Conservation (phyloP, 2,797 vertebrate species). For the Amniataba percoides region DNA sequence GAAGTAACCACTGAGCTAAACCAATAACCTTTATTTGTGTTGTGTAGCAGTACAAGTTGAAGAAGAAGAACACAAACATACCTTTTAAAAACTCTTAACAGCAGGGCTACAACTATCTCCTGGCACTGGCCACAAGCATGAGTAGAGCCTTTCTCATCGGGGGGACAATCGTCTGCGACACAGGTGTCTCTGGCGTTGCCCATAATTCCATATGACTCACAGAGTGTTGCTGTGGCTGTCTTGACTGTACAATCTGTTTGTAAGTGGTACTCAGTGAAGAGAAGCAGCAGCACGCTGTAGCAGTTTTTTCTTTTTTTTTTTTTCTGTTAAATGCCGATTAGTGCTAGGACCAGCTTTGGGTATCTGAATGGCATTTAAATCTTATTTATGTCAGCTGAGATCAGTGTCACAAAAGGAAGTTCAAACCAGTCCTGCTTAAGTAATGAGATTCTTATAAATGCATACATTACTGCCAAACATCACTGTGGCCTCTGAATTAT, state of each 20-base stretch:
- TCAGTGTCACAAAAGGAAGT: constrained; percentile 56
- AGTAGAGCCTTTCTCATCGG: too few species aligned
- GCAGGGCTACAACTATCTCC: too few species aligned
- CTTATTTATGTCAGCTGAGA: constrained; percentile 63
- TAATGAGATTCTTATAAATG: constrained; percentile 69
- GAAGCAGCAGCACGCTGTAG: constrained; percentile 44
- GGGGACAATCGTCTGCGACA: too few species aligned
- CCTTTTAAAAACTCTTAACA: too few species aligned
- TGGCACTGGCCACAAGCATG: too few species aligned
- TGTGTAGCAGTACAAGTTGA: too few species aligned
- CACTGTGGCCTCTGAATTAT: constrained; percentile 45
- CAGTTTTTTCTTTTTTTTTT: constrained; percentile 46
- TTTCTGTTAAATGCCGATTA: constrained; percentile 60
- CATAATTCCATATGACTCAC: constrained; percentile 51
- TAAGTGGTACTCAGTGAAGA: constrained; percentile 19
- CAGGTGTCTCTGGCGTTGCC: too few species aligned
- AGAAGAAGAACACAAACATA: too few species aligned
- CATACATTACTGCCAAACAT: constrained; percentile 54
- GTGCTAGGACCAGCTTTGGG: constrained; percentile 36
- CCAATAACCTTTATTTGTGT: too few species aligned
- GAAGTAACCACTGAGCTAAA: too few species aligned
- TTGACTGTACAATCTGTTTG: constrained; percentile 1
- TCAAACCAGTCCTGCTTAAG: constrained; percentile 27
- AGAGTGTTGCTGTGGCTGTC: constrained; percentile 15
- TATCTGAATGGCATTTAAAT: constrained; percentile 67